A percentile compares a stretch with the other conserved stretches of the same genome.
phyloP scores from a whole-genome alignment of 2,888 invertebrate species.

The Microctonus hyperodae region DNA sequence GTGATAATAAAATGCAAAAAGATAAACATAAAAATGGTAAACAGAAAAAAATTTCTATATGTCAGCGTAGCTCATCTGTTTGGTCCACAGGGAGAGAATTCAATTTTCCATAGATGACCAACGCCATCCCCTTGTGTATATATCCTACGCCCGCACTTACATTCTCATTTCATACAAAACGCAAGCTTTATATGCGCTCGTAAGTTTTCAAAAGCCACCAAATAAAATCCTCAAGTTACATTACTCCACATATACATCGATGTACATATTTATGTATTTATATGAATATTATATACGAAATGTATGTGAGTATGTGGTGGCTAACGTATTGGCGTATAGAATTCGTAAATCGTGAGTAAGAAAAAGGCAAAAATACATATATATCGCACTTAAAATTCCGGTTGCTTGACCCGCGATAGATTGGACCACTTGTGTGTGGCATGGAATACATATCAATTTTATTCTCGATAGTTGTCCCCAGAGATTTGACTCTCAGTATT shows the following conservation, averaged over 20 bases:
- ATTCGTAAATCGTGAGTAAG: conserved; percentile 13
- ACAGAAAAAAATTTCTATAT: conserved; percentile 45
- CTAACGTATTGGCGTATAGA: conserved; percentile 9
- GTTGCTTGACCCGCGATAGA: conserved; percentile 63
- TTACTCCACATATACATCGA: not conserved
- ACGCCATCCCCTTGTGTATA: conserved; percentile 50
- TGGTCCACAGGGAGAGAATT: conserved; percentile 60
- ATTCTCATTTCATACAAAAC: conserved; percentile 39
- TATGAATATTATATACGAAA: conserved; percentile 15
- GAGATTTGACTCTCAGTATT: conserved; percentile 39
- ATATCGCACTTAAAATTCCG: conserved; percentile 62
- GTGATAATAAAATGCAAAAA: not conserved
- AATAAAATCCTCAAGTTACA: not conserved
- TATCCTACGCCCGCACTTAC: conserved; percentile 26
- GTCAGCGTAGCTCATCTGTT: conserved; percentile 58
- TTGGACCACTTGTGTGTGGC: conserved; percentile 51
- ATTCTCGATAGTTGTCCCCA: conserved; percentile 49
- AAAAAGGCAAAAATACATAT: conserved; percentile 32
- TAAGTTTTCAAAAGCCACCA: conserved; percentile 52
- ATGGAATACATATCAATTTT: conserved; percentile 63
- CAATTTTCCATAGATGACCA: conserved; percentile 63
- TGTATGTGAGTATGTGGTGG: not conserved
- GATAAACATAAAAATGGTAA: not conserved
- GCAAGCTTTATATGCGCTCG: conserved; percentile 58
- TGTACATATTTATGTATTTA: conserved; percentile 26